phyloP scores from a whole-genome alignment of 2,888 invertebrate genomes.

The Parnassius mnemosyne region DNA sequence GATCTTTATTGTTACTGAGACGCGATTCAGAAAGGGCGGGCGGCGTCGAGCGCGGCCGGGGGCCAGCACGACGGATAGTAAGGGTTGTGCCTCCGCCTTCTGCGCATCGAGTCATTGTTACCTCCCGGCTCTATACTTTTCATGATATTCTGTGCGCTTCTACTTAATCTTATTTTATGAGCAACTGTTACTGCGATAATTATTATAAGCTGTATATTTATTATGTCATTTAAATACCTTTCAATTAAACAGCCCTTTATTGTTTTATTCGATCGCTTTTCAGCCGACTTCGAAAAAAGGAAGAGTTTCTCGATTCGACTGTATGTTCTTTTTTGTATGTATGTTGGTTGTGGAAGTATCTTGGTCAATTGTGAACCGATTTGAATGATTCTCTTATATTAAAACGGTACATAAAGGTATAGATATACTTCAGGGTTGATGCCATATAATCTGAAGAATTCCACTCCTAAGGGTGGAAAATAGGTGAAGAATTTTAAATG shows the following conservation, averaged over 20 bases:
- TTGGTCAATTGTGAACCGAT: too few relatives aligned
- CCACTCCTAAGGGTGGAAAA: too few relatives aligned
- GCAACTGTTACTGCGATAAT: conserved; percentile 3
- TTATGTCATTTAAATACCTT: conserved; percentile 7
- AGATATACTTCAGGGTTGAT: too few relatives aligned
- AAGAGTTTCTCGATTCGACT: too few relatives aligned
- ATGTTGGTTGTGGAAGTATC: too few relatives aligned
- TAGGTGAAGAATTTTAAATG: too few relatives aligned
- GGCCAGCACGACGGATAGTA: conserved; percentile 53
- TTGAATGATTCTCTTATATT: too few relatives aligned
- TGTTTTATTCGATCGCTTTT: too few relatives aligned
- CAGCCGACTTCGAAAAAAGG: too few relatives aligned
- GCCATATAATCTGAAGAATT: too few relatives aligned
- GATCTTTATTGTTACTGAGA: conserved; percentile 36
- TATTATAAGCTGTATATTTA: conserved; percentile 13
- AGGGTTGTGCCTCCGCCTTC: conserved; percentile 59
- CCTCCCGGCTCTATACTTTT: conserved; percentile 44
- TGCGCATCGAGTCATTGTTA: conserved; percentile 64
- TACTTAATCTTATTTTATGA: conserved; percentile 23
- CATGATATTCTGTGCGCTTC: conserved; percentile 43
- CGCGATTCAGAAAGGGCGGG: conserved; percentile 56
- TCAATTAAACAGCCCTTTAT: background rate
- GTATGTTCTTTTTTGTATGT: too few relatives aligned
- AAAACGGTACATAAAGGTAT: too few relatives aligned
- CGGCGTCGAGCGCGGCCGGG: conserved; percentile 49